Percentiles rank a stretch among this genome's conserved stretches.
phyloP scores from a whole-genome alignment of 2,797 vertebrate genomes.

The Philypnodon macrostomus region DNA sequence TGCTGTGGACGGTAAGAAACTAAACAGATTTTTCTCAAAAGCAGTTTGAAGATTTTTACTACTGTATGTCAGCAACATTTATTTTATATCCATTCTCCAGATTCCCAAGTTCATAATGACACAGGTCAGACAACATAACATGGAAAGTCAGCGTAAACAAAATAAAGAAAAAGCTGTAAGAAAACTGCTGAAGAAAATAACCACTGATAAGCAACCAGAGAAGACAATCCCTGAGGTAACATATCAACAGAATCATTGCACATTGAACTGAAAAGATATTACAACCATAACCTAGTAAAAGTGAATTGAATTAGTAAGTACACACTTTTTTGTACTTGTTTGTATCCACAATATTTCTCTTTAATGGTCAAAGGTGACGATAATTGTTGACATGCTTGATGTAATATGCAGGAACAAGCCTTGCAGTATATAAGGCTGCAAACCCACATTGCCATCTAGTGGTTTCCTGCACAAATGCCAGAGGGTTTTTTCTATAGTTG shows the following conservation, averaged over 20 bases:
- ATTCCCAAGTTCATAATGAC: slow-evolving; percentile 95
- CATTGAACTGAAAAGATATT: too few species aligned
- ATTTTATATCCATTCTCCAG: slow-evolving; percentile 69
- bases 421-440: too few species aligned
- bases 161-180: slow-evolving; percentile 85
- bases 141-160: slow-evolving; percentile 84
- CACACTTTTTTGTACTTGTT: too few species aligned
- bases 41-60: too few species aligned
- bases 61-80: too few species aligned
- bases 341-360: too few species aligned
- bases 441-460: slow-evolving; percentile 16
- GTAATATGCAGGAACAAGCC: too few species aligned
- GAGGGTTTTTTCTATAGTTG: background rate
- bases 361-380: too few species aligned
- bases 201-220: slow-evolving; percentile 84
- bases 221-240: slow-evolving; percentile 81
- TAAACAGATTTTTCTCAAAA: background rate
- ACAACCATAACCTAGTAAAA: too few species aligned
- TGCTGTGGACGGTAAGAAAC: slow-evolving; percentile 93
- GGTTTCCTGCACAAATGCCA: background rate
- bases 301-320: too few species aligned
- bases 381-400: too few species aligned
- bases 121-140: slow-evolving; percentile 92
- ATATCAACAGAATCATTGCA: too few species aligned
- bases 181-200: slow-evolving; percentile 95